Base-by-base conservation (phyloP, 92 coral and sea anemone species). In the Paramuricea clavata region DNA sequence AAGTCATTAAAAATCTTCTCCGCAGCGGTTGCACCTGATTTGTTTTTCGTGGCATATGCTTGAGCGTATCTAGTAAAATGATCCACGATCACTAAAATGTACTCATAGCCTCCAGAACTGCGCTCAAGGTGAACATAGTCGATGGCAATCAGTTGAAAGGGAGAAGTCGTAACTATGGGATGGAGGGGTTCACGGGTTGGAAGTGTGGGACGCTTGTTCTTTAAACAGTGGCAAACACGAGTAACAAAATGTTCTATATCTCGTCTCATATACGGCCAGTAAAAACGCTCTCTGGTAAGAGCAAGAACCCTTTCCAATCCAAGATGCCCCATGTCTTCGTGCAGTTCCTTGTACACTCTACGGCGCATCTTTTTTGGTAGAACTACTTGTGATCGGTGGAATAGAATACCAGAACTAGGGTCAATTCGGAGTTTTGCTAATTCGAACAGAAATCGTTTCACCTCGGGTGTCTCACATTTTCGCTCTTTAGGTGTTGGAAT, bases 1-100 rank as follows among this genome's bases (percentile, higher is more conserved):
- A 89, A 74, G 16, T 83, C 88, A 68, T 89, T 89, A 77, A 43
- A 89, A 39, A 88, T 69, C 83, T 88, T 75, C 41, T 88, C 88
- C 22, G 88, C 88, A 7, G 70, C 88, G 1, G 88, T n/a, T 88
- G 9, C 36, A 5, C 83, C 88, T 50, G 83, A 81, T 52, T 87
- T 87, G 22, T 87, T 69, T 42, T 76, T 73, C 10, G 90, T 87
- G 21, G 90, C 76, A 57, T 87, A 81, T 10, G 87, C 91, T 72
- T 81, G 91, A 6, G 87, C 83, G 30, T 81, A 81, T 21, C 41
- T 67, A 10, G 89, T 85, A 26, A 85, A 85, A 57, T 85, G 83
- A 30, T 85, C 89, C 33, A 85, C 75, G 3, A 85, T 21, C 42
- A 86, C 89, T 31, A 86, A 56, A 22, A 86, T 79, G 22, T 86